These are phyloP conservation scores for Oasisia sp. DNA, from an alignment of 2,888 invertebrate species.

Conservation along the genomic window DNA sequence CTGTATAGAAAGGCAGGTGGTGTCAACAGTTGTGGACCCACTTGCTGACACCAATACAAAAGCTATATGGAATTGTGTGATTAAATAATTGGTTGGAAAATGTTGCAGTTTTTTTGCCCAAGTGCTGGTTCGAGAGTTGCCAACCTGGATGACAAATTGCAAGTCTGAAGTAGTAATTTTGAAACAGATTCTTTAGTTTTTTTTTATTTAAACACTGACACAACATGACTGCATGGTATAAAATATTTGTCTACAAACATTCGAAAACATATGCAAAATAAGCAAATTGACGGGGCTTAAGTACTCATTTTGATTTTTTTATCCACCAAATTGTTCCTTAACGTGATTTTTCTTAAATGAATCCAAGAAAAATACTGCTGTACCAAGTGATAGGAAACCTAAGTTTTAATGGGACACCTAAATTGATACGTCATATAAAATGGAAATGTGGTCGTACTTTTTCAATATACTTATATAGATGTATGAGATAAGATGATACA, in stretches of 20 bases:
- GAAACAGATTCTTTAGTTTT: too few relatives aligned
- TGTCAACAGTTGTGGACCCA: neutral
- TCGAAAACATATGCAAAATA: neutral
- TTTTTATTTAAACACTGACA: too few relatives aligned
- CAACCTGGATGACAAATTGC: too few relatives aligned
- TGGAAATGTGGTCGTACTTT: neutral
- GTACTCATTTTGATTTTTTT: neutral
- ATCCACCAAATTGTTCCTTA: constrained; percentile 13
- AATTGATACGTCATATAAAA: neutral
- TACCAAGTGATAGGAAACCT: neutral
- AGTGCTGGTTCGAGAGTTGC: too few relatives aligned
- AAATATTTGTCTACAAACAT: neutral
- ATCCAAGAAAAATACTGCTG: neutral
- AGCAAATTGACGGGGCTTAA: neutral
- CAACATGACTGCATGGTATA: too few relatives aligned
- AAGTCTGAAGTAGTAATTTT: too few relatives aligned
- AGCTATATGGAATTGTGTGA: too few relatives aligned
- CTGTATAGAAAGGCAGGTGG: too few relatives aligned
- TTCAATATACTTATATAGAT: neutral
- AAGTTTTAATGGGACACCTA: neutral
- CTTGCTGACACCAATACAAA: neutral
- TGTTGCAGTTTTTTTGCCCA: too few relatives aligned
- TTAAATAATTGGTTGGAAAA: too few relatives aligned
- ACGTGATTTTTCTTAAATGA: neutral
- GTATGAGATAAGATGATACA: too few relatives aligned